Base-by-base conservation (phyloP, 2,888 invertebrate genomes). In the Drosophila fungiperda region DNA sequence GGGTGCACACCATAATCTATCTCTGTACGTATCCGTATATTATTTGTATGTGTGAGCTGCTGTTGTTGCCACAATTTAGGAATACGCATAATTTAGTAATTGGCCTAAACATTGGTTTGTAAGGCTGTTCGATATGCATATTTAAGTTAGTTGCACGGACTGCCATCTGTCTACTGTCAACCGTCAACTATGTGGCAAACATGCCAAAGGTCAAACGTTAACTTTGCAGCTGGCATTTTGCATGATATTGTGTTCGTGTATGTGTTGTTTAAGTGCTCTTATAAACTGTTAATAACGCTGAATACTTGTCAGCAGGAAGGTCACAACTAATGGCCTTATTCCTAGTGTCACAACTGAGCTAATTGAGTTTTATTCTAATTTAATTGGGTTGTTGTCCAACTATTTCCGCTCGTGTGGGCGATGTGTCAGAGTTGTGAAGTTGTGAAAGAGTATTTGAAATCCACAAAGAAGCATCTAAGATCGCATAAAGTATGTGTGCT, bases 141-240 rank as follows among this genome's bases (percentile, higher is more conserved):
- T n/a, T 33, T 12, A 11, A 20, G 17, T 52, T 12, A 29, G 15
- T 60, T 62, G 62, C 59, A 52, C 53, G 60, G 36, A n/a, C 42
- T 58, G 38, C 57, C 52, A 50, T 53, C 38, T 29, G 33, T 35
- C 45, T 11, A 35, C 38, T 55, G 32, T 69, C 60, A 55, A 54
- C 38, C n/a, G 23, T 69, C 57, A 55, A 49, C 38, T 23, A n/a
- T 38, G 42, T 42, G 58, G 33, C 40, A 73, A 52, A 65, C 57
- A 33, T 48, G 80, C 75, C 70, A 85, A 85, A 77, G 80, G 83
- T 83, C 83, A 82, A 82, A 70, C 62, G 67, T 48, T 57, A 75
- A 68, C 68, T 70, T 76, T 70, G 69, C 49, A 70, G 32, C 50
- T 59, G 45, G 40, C 57, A 50, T 61, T 45, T 64, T 45, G 29